These are phyloP conservation scores for Trissolcus brochymenae DNA, from an alignment of 2,888 invertebrate species.

Conservation along the genomic window DNA sequence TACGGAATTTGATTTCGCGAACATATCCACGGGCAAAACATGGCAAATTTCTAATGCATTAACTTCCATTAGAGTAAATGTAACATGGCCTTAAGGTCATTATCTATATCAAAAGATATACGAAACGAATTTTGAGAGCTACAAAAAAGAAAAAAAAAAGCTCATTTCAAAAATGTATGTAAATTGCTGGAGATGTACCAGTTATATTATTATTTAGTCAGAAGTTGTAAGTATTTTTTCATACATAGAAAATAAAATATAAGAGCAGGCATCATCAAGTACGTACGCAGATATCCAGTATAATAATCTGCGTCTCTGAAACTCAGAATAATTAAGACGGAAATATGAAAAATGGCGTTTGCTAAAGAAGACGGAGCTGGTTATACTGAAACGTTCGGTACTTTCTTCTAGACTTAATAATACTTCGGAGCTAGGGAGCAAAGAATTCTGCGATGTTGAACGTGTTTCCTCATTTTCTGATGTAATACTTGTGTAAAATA, in stretches of 20 bases:
- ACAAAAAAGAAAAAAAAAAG: neutral
- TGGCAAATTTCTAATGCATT: constrained; percentile 38
- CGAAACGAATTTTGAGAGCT: constrained; percentile 23
- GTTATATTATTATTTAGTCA: too few relatives aligned
- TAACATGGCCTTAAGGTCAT: constrained; percentile 21
- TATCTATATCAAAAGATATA: constrained; percentile 9
- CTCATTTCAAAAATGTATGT: too few relatives aligned
- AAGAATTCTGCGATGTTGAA: constrained; percentile 22
- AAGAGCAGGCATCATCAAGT: neutral
- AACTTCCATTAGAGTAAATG: constrained; percentile 37
- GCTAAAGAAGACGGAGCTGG: constrained; percentile 37
- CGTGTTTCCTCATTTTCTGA: constrained; percentile 42
- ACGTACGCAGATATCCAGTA: too few relatives aligned
- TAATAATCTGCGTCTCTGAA: constrained; percentile 5
- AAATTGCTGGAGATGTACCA: too few relatives aligned
- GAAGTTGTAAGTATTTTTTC: too few relatives aligned
- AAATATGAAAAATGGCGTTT: constrained; percentile 35
- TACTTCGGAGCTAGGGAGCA: constrained; percentile 15
- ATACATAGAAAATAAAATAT: too few relatives aligned
- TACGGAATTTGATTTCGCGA: constrained; percentile 37
- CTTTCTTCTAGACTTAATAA: constrained; percentile 38
- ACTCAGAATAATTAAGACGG: constrained; percentile 28
- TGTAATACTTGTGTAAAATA: constrained; percentile 45
- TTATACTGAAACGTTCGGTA: constrained; percentile 29
- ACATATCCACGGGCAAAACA: constrained; percentile 23